Percentiles rank a stretch among this genome's conserved stretches.
phyloP scores from a whole-genome alignment of 2,113 vertebrate genomes.

The Cololabis saira region DNA sequence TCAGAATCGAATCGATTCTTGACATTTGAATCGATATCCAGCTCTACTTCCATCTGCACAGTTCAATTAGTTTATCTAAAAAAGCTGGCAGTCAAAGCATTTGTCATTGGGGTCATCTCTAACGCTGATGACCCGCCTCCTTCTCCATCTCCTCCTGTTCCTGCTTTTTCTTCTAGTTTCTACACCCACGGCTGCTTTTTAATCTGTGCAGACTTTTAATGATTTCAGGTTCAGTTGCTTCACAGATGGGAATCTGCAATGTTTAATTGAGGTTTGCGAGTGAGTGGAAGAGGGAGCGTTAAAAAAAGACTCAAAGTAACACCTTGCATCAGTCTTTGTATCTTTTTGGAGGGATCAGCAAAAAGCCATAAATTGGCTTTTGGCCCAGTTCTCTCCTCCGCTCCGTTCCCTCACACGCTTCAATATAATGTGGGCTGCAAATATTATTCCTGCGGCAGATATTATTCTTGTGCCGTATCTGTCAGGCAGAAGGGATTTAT shows the following conservation, averaged over 20 bases:
- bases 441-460: constrained; percentile 60
- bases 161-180: not conserved
- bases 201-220: constrained; percentile 51
- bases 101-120: constrained; percentile 26
- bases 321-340: constrained; percentile 40
- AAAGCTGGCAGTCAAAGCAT: not conserved
- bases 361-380: constrained; percentile 56
- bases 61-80: not conserved
- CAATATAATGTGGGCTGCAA: constrained; percentile 52
- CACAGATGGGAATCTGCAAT: constrained; percentile 42
- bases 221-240: constrained; percentile 45
- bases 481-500: constrained; percentile 63
- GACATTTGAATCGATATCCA: too few species aligned
- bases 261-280: constrained; percentile 53
- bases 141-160: not conserved
- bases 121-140: not conserved
- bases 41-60: not conserved
- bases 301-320: constrained; percentile 40
- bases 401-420: constrained; percentile 31
- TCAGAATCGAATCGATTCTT: too few species aligned
- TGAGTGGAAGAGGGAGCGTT: constrained; percentile 33
- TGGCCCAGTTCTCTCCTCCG: constrained; percentile 48
- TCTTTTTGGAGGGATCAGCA: constrained; percentile 24
- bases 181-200: constrained; percentile 28
- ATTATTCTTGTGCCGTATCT: constrained; percentile 65